Percentiles rank a stretch among this genome's conserved stretches.
Conservation (phyloP, 2,888 invertebrate species). For the Plebejus melissa region DNA sequence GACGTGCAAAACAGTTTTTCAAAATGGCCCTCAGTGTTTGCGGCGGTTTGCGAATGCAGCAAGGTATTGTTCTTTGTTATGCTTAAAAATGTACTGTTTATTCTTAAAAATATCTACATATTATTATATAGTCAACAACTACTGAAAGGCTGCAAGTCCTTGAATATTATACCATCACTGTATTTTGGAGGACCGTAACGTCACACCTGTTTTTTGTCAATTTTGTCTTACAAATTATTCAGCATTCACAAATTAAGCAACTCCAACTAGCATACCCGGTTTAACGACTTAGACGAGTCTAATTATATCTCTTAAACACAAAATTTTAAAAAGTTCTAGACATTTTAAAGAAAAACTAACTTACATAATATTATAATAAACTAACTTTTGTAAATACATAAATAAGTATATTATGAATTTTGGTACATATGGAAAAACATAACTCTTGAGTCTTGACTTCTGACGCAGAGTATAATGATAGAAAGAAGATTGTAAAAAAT, state of each 20-base stretch:
- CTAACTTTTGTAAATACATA: background rate
- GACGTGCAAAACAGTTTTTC: constrained; percentile 80
- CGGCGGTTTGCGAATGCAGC: constrained; percentile 68
- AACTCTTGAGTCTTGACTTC: background rate
- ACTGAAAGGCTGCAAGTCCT: too few species aligned
- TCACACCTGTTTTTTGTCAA: too few species aligned
- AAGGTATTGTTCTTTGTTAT: constrained; percentile 58
- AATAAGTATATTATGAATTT: too few species aligned
- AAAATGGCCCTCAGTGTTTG: constrained; percentile 75
- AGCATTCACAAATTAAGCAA: too few species aligned
- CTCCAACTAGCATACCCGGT: too few species aligned
- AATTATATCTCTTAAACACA: background rate
- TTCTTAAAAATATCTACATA: too few species aligned
- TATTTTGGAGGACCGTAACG: too few species aligned
- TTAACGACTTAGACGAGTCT: background rate
- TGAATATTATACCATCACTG: too few species aligned
- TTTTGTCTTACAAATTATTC: too few species aligned
- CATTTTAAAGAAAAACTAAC: background rate
- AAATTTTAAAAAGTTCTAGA: too few species aligned
- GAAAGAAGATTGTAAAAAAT: too few species aligned
- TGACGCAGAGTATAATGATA: background rate
- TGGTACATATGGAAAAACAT: background rate
- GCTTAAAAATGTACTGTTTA: background rate
- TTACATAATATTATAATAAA: background rate
- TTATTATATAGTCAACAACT: too few species aligned